A percentile compares a stretch with the other conserved stretches of the same genome.
Evolutionary conservation across 2,797 vertebrate genomes (phyloP).

Genomic region (Sebastes diploproa): DNA sequence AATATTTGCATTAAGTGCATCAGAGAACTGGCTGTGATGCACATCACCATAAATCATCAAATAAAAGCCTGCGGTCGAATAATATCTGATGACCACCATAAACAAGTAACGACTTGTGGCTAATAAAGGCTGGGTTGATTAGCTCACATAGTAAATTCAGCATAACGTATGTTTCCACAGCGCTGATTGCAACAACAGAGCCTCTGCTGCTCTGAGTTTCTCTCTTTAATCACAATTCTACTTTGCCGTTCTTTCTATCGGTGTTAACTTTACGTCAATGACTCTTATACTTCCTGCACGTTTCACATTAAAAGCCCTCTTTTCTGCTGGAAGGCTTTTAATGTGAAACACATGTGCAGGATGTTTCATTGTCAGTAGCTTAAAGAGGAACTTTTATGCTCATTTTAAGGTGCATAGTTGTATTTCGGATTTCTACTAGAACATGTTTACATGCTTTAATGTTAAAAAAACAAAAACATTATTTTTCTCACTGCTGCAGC

Average conservation of each 20-base stretch:
- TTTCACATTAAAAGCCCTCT: not conserved
- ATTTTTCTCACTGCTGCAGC: too few species aligned
- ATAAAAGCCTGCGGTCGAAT: not conserved
- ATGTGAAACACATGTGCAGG: not conserved
- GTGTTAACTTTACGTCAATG: not conserved
- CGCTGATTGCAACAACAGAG: not conserved
- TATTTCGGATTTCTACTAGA: too few species aligned
- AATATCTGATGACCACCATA: not conserved
- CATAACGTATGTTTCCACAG: not conserved
- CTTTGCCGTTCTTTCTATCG: not conserved
- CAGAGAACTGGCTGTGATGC: not conserved
- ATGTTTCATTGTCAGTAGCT: not conserved
- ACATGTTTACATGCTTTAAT: accelerated
- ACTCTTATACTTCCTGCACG: not conserved
- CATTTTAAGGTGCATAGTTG: too few species aligned
- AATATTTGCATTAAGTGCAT: not conserved
- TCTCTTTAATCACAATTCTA: not conserved
- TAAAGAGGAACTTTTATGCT: not conserved
- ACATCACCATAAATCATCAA: not conserved
- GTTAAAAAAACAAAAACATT: too few species aligned
- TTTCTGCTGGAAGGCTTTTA: not conserved
- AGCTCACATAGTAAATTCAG: not conserved
- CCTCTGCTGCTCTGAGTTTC: not conserved
- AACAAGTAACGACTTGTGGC: not conserved
- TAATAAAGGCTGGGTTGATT: not conserved